Conservation (phyloP, 2,888 invertebrate genomes). For the Tubulanus polymorphus region DNA sequence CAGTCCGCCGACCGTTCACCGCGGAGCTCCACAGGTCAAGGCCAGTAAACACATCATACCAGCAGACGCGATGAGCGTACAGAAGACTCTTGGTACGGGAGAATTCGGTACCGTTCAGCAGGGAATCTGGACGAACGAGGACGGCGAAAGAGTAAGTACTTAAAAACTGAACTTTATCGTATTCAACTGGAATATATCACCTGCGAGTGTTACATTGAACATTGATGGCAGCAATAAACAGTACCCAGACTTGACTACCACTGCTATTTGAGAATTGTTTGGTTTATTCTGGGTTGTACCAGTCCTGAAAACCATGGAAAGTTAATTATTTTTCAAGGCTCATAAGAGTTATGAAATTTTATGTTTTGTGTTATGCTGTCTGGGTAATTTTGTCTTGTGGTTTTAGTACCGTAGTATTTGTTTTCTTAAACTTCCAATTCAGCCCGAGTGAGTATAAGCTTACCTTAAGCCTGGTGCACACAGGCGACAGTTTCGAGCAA, state of each 20-base stretch:
- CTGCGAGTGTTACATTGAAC: neutral
- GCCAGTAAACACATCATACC: conserved; percentile 67
- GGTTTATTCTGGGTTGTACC: neutral
- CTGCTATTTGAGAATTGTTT: neutral
- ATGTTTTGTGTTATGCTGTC: no score
- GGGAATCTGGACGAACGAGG: conserved; percentile 89
- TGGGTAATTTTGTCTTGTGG: no score
- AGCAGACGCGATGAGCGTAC: conserved; percentile 84
- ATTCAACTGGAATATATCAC: neutral
- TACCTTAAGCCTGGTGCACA: no score
- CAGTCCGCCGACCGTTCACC: neutral
- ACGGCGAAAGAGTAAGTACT: conserved; percentile 74
- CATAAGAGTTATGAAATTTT: no score
- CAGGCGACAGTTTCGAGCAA: no score
- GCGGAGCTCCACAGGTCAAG: neutral
- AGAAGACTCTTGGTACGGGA: conserved; percentile 91
- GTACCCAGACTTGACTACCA: neutral
- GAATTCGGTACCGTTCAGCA: conserved; percentile 98
- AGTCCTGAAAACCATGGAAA: no score
- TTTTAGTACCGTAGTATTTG: no score
- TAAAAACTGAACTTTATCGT: conserved; percentile 1
- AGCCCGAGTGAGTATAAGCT: no score
- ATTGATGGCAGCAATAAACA: neutral
- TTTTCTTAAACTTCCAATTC: no score
- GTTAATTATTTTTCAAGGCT: no score